Base-by-base conservation (phyloP, 2,888 invertebrate species). In the Tridacna gigas region DNA sequence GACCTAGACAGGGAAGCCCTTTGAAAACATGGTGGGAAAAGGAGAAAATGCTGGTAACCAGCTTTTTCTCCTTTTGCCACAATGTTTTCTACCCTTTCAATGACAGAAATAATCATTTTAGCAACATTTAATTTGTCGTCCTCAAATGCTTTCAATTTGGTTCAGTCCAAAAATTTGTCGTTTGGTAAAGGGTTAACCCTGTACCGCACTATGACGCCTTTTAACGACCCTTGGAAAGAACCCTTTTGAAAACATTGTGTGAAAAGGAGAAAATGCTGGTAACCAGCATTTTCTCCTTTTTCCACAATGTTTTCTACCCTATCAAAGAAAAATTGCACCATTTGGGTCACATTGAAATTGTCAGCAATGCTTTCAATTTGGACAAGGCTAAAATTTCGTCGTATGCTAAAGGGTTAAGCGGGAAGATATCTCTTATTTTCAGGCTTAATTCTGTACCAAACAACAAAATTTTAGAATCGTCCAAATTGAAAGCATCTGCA, bases 1-100 rank as follows among this genome's bases (percentile, higher is more conserved):
- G n/a, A n/a, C n/a, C n/a, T n/a, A n/a, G n/a, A n/a, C n/a, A n/a
- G n/a, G n/a, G n/a, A n/a, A n/a, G n/a, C n/a, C n/a, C n/a, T n/a
- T n/a, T n/a, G 56, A 56, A 56, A 56, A 56, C 56, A 56, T 56
- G 2, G 56, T 56, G 56, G 56, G 56, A 56, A 56, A 56, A 56
- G 56, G 56, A 56, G 56, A 56, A 56, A 56, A 20, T 56, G 56
- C 56, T 37, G 37, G 37, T 37, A 4, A 37, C 37, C 37, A 37
- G 37, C 37, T 4, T 37, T 37, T 37, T 37, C 37, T 56, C 56
- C 56, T 56, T 56, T 56, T 56, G 5, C 56, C 56, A 56, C 56
- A 20, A 5, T 15, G 15, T 56, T 56, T 56, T 20, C 15, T 5
- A 51, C 15, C 51, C 15, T 51, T 51, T 51, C 51, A 51, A 51